Evolutionary conservation across 92 coral and sea anemone species (phyloP), one percentile per base, ranked within the genome.

Genomic region (Phenganax stokvisi): DNA sequence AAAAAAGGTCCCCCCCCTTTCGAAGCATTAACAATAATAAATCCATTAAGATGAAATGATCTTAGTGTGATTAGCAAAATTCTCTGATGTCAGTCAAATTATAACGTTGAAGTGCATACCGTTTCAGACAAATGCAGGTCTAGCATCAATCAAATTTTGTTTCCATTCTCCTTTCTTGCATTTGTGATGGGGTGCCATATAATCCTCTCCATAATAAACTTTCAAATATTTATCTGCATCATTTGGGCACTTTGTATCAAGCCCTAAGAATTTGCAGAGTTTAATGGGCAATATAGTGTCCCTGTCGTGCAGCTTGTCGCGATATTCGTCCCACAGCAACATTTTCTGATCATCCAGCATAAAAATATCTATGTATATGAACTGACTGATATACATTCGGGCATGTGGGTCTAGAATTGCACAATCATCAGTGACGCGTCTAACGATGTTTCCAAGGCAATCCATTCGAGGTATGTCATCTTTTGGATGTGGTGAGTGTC

Each of bases 191-290:
- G 79, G 79, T 54, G 29, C 15, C 79, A 54, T 74, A n/a, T 54
- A 74, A 27, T 74, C 16, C 61, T 74, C 56, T 3, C 79, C 79
- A 17, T 74, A 74, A 54, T 52, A 74, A 30, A 28, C 51, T 7
- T 27, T 74, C 17, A 74, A 56, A 53, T 53, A 74, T 30, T 56
- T 57, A 1, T 52, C 79, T 8, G 37, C 12, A 29, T 56, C 28
- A 44, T 54, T 74, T 0, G 79, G 79, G 25, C 79, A 74, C 56
- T 74, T 74, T 52, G 79, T 74, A 27, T 52, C 61, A n/a, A 74
- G 51, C 12, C 30, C 79, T 13, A 74, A 13, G 31, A 28, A 74
- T n/a, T 13, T 57, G 47, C 79, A 74, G 0, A 51, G 62, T 13
- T 54, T 74, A 3, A 56, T 47, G 7, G 79, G 79, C 63, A 74